Evolutionary conservation across 2,888 invertebrate species (phyloP).

Genomic region (Drosophila ezoana): DNA sequence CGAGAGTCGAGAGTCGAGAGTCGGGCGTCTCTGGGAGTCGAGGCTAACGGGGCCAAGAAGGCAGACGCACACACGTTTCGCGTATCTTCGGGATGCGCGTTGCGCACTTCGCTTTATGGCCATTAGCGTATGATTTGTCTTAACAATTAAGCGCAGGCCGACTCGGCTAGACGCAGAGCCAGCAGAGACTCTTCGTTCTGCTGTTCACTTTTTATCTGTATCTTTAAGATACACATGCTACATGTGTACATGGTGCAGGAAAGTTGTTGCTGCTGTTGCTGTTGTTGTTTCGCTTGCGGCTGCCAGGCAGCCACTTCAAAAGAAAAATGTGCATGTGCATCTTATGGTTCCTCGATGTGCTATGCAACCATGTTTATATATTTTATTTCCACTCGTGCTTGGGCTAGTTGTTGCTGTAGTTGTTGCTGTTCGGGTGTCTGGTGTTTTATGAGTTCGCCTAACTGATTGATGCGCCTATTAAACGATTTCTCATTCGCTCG

Average conservation of each 20-base stretch:
- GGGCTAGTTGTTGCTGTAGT: conserved; percentile 18
- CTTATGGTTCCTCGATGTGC: conserved; percentile 41
- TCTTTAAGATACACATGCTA: conserved; percentile 55
- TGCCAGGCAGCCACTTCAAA: conserved; percentile 68
- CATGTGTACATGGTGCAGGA: conserved; percentile 27
- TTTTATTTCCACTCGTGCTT: conserved; percentile 66
- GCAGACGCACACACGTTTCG: conserved; percentile 46
- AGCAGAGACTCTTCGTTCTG: neutral
- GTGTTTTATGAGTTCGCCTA: conserved; percentile 72
- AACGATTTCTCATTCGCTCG: conserved; percentile 68
- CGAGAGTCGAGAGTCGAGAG: conserved; percentile 10
- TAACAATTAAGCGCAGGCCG: conserved; percentile 74
- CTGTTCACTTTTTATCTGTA: conserved; percentile 49
- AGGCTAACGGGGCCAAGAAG: neutral
- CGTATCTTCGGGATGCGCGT: conserved; percentile 50
- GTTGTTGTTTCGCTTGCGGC: conserved; percentile 54
- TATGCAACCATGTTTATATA: conserved; percentile 49
- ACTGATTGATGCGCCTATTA: conserved; percentile 78
- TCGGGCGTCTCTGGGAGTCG: neutral
- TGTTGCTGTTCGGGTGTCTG: conserved; percentile 42
- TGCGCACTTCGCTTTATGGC: conserved; percentile 71
- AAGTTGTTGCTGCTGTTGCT: conserved; percentile 17
- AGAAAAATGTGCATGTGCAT: conserved; percentile 67
- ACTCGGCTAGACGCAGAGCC: conserved; percentile 17
- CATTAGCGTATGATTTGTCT: conserved; percentile 81